Conservation (phyloP, 2,113 vertebrate genomes). For the Pipra filicauda region DNA sequence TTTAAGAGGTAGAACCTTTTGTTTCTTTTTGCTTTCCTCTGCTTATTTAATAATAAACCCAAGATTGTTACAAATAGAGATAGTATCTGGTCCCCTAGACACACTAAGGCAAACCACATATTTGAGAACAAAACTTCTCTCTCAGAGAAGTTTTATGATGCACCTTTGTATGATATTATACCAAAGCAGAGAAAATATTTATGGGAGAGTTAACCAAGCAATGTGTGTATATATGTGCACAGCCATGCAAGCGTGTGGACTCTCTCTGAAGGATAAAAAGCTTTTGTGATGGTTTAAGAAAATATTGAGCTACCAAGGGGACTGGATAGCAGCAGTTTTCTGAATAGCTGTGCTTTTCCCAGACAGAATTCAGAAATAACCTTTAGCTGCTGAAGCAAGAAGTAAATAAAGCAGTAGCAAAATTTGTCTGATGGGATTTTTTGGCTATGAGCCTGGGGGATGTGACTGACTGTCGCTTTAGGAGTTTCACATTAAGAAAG, state of each 20-base stretch:
- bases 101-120: not conserved
- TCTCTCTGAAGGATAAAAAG: not conserved
- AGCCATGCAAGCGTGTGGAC: not conserved
- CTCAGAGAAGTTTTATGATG: not conserved
- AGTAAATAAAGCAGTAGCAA: not conserved
- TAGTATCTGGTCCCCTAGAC: not conserved
- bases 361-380: not conserved
- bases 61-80: not conserved
- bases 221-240: not conserved
- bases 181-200: not conserved
- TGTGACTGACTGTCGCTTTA: not conserved
- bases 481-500: not conserved
- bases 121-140: not conserved
- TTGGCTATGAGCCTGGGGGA: not conserved
- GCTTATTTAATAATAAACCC: not conserved
- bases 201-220: not conserved
- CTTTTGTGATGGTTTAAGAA: conserved; percentile 10
- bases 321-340: not conserved
- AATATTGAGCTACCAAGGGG: not conserved
- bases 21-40: not conserved
- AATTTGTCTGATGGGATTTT: not conserved
- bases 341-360: not conserved
- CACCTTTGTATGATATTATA: not conserved
- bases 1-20: not conserved
- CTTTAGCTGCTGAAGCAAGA: not conserved